Percentiles rank a stretch among this genome's conserved stretches.
phyloP scores from a whole-genome alignment of 2,797 vertebrate genomes.

The Darevskia mixta region DNA sequence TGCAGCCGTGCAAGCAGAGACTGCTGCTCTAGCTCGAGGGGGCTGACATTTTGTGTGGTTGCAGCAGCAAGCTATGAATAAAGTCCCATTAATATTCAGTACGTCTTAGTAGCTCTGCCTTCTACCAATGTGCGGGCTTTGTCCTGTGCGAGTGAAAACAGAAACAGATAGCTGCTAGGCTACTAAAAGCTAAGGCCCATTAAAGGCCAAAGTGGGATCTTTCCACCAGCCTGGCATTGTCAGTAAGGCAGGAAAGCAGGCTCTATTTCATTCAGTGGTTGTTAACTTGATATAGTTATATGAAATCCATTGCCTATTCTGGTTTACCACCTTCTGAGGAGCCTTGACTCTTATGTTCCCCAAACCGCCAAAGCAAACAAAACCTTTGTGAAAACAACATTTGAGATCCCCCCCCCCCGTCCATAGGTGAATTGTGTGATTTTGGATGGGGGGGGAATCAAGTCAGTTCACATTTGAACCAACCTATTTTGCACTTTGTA shows the following conservation, averaged over 20 bases:
- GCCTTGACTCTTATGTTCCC: conserved; percentile 4
- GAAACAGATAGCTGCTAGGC: not conserved
- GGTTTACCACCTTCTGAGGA: not conserved
- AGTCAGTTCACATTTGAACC: no score
- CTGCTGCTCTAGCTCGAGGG: not conserved
- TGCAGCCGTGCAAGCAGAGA: not conserved
- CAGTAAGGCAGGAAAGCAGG: not conserved
- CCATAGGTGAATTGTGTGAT: not conserved
- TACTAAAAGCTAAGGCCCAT: conserved; percentile 5
- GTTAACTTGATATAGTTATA: conserved; percentile 3
- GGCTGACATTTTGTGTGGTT: conserved; percentile 1
- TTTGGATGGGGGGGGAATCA: no score
- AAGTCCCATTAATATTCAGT: not conserved
- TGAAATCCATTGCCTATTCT: conserved; percentile 1
- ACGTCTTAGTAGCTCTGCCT: not conserved
- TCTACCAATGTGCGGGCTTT: not conserved
- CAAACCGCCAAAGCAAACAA: not conserved
- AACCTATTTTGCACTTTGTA: no score
- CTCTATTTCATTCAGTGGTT: not conserved
- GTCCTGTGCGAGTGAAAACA: not conserved
- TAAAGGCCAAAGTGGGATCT: conserved; percentile 8
- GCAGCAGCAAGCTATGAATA: not conserved
- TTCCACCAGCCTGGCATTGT: not conserved
- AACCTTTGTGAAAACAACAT: not conserved
- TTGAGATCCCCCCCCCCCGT: not conserved